Base-by-base conservation (phyloP, 2,888 invertebrate genomes). In the Hypomecis atomaria region DNA sequence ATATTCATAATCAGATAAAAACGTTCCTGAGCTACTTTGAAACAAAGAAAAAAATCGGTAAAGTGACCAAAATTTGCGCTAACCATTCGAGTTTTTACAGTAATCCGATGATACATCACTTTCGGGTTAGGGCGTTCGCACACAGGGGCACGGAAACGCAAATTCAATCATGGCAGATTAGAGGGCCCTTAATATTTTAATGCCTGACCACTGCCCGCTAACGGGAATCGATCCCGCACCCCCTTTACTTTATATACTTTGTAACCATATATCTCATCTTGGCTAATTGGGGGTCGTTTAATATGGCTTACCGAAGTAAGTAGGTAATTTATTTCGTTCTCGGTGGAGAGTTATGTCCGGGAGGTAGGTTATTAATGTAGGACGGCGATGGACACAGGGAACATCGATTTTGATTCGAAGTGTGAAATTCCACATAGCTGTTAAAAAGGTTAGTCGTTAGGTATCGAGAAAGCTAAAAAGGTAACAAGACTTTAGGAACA, bases 151-250 rank as follows among this genome's bases (percentile, higher is more conserved):
- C 72, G 79, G 84, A 84, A 85, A 89, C 86, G 88, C 87, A 89
- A 92, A 90, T 92, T 92, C 91, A 92, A 92, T 92, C 92, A 91
- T 88, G 86, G 90, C 80, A 87, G 92, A 92, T 92, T 92, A 91
- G 83, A 82, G 82, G 69, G 77, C 88, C 90, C 87, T 88, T 88
- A 90, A 91, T 92, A 90, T 92, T 91, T 91, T 90, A 92, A 92
- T 89, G 90, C 88, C 86, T 92, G 92, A 91, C 91, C 92, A 89
- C 84, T 81, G 87, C 78, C 86, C 86, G 86, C 88, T 86, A 89
- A 87, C 86, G 83, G 76, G 80, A 89, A 89, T 90, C 90, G 90
- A 90, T 88, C 81, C 84, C 71, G 75, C 78, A 75, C 78, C 84
- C 90, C 85, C 83, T 77, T 54, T 59, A 59, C 58, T 62, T 82